These are phyloP conservation scores for Cygnus atratus DNA, from an alignment of 2,113 vertebrate genomes.

Conservation along the genomic window DNA sequence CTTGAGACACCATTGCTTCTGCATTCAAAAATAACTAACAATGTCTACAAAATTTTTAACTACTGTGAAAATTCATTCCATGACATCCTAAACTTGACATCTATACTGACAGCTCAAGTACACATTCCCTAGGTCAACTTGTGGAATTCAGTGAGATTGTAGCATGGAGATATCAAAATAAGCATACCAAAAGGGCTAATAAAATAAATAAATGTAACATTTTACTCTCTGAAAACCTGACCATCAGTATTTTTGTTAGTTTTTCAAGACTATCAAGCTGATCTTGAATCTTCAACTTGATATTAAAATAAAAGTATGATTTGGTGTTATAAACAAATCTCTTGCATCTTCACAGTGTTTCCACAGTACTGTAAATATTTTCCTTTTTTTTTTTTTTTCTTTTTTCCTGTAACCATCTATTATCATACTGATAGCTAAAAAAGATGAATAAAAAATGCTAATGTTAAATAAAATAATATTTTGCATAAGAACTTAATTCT, in stretches of 20 bases:
- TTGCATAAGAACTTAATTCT: neutral
- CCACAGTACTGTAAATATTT: neutral
- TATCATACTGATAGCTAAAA: neutral
- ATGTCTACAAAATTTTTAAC: neutral
- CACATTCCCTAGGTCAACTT: rapidly evolving
- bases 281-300: neutral
- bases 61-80: neutral
- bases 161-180: neutral
- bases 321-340: neutral
- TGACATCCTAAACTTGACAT: neutral
- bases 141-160: neutral
- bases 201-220: neutral
- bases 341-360: neutral
- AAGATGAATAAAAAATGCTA: neutral
- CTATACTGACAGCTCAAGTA: neutral
- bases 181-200: neutral
- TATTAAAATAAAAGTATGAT: neutral
- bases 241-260: neutral
- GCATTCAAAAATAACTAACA: neutral
- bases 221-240: neutral
- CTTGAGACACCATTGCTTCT: neutral
- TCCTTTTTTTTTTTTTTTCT: neutral
- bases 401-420: neutral
- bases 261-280: neutral
- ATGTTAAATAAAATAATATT: constrained; percentile 28